phyloP scores from a whole-genome alignment of 2,113 vertebrate species.

The Marcusenius ussheri region DNA sequence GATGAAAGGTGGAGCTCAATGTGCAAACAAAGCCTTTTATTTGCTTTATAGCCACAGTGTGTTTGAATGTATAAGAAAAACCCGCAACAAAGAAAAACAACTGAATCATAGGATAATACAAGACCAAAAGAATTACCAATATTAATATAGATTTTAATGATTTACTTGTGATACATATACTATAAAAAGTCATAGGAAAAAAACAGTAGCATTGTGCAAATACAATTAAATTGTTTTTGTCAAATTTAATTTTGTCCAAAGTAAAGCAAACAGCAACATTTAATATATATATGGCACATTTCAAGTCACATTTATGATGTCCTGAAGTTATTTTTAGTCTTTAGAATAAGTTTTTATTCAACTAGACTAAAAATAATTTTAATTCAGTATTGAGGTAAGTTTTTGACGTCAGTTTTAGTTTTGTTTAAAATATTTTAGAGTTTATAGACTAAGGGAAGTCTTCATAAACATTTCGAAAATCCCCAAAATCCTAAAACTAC shows the following conservation, averaged over 20 bases:
- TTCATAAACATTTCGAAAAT: background rate
- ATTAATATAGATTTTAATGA: constrained; percentile 68
- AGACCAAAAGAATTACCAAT: constrained; percentile 61
- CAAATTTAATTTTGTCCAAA: constrained; percentile 50
- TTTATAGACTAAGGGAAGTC: background rate
- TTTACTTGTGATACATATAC: constrained; percentile 82
- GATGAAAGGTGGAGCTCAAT: background rate
- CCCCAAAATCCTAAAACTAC: background rate
- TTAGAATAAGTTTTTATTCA: constrained; percentile 6
- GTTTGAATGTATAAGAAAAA: constrained; percentile 52
- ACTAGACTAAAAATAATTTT: constrained; percentile 18
- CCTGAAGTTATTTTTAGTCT: constrained; percentile 30
- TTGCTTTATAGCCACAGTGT: constrained; percentile 60
- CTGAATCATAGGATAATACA: constrained; percentile 64
- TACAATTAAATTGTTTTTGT: constrained; percentile 41
- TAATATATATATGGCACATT: constrained; percentile 75
- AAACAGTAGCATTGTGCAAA: constrained; percentile 89
- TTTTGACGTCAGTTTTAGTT: background rate
- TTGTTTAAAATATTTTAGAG: background rate
- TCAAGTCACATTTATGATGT: constrained; percentile 39
- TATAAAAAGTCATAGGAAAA: constrained; percentile 84
- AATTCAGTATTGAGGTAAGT: constrained; percentile 32
- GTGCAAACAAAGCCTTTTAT: constrained; percentile 46
- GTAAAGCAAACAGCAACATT: constrained; percentile 54
- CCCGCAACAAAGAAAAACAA: constrained; percentile 61